Evolutionary conservation across 2,888 invertebrate species (phyloP).

Genomic region (Acanthosepion pharaonis): DNA sequence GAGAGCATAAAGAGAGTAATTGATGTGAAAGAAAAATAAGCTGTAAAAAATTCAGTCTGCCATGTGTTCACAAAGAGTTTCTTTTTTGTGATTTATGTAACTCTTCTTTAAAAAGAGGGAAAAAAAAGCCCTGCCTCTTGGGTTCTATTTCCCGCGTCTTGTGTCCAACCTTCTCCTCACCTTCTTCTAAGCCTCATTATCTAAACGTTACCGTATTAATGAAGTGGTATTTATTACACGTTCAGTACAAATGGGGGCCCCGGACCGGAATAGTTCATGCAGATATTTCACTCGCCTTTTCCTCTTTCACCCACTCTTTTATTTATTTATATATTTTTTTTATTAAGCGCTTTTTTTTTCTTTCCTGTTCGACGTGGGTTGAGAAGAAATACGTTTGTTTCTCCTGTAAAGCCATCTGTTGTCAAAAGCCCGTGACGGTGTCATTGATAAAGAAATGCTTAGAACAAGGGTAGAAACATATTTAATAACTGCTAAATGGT

Average conservation of each 20-base stretch:
- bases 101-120: neutral
- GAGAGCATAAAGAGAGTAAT: neutral
- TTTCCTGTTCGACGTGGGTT: neutral
- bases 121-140: neutral
- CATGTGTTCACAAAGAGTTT: neutral
- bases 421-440: neutral
- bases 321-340: too few species aligned
- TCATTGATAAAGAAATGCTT: neutral
- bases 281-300: too few species aligned
- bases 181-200: neutral
- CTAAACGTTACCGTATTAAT: neutral
- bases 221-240: conserved; percentile 9
- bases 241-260: neutral
- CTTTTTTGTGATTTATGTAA: neutral
- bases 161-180: neutral
- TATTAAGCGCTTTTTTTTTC: neutral
- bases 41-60: neutral
- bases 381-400: neutral
- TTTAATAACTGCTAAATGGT: neutral
- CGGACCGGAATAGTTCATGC: too few species aligned
- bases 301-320: too few species aligned
- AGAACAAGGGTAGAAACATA: neutral
- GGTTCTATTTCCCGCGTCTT: too few species aligned
- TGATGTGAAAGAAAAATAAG: neutral
- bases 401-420: neutral